Evolutionary conservation across 1,140 invertebrate species (phyloP).

Genomic region (Melanaphis sacchari): DNA sequence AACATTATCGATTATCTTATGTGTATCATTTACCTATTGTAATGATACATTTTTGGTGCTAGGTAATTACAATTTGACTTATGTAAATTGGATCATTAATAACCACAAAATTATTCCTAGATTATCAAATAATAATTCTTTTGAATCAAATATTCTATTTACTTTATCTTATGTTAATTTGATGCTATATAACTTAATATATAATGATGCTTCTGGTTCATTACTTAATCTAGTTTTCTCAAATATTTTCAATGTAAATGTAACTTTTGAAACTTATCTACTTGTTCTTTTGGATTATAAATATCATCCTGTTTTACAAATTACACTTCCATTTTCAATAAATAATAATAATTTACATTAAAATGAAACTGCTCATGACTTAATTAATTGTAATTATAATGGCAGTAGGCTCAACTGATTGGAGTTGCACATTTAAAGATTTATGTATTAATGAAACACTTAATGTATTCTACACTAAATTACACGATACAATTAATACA

Average conservation of each 20-base stretch:
- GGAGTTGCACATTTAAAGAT: not conserved
- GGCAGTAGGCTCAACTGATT: not conserved
- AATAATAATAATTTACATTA: not conserved
- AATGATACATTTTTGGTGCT: not conserved
- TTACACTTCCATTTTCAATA: not conserved
- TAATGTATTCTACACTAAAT: not conserved
- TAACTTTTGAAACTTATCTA: not conserved
- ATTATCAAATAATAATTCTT: not conserved
- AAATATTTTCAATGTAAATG: not conserved
- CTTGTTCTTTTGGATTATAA: not conserved
- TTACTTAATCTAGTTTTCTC: not conserved
- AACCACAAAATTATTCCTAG: not conserved
- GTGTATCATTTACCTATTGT: not conserved
- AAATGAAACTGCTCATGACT: not conserved
- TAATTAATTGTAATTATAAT: not conserved
- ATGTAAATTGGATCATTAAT: not conserved
- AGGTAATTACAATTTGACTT: not conserved
- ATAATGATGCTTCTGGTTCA: not conserved
- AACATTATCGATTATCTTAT: not conserved
- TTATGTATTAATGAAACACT: not conserved
- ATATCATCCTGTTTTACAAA: not conserved
- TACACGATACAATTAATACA: not conserved
- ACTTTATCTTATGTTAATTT: not conserved
- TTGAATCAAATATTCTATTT: not conserved
- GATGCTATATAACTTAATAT: not conserved